Evolutionary conservation across 2,797 vertebrate species (phyloP).

Genomic region (Tadarida brasiliensis): DNA sequence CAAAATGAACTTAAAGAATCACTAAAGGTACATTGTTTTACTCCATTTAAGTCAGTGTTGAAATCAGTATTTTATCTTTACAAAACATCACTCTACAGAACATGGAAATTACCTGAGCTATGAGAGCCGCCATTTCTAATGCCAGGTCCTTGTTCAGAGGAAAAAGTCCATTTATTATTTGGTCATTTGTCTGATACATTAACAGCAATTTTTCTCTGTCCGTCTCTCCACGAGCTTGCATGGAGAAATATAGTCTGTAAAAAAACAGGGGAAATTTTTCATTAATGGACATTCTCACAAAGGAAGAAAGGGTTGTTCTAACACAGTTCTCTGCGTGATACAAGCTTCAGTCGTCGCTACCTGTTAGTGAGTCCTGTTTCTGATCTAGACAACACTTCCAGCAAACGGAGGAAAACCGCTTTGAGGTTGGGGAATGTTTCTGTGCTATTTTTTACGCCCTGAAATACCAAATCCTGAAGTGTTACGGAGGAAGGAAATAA

Average conservation of each 20-base stretch:
- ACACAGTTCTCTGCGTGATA: background rate
- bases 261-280: slow-evolving; percentile 63
- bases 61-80: slow-evolving; percentile 21
- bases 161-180: slow-evolving; percentile 95
- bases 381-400: background rate
- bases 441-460: background rate
- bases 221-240: slow-evolving; percentile 95
- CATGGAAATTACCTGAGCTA: slow-evolving; percentile 93
- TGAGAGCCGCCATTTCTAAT: slow-evolving; percentile 96
- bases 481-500: background rate
- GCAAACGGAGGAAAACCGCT: background rate
- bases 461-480: slow-evolving; percentile 12
- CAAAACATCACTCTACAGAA: background rate
- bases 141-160: slow-evolving; percentile 98
- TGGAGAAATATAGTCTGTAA: slow-evolving; percentile 95
- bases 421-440: background rate
- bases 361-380: background rate
- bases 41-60: slow-evolving; percentile 10
- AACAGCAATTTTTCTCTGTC: slow-evolving; percentile 96
- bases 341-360: background rate
- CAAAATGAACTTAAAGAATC: slow-evolving; percentile 58
- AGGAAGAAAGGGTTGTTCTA: slow-evolving; percentile 20
- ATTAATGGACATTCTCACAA: slow-evolving; percentile 32
- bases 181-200: slow-evolving; percentile 96
- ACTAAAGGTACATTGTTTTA: background rate